Base-by-base conservation (phyloP, 2,797 vertebrate species). In the Myiotriccus ornatus region DNA sequence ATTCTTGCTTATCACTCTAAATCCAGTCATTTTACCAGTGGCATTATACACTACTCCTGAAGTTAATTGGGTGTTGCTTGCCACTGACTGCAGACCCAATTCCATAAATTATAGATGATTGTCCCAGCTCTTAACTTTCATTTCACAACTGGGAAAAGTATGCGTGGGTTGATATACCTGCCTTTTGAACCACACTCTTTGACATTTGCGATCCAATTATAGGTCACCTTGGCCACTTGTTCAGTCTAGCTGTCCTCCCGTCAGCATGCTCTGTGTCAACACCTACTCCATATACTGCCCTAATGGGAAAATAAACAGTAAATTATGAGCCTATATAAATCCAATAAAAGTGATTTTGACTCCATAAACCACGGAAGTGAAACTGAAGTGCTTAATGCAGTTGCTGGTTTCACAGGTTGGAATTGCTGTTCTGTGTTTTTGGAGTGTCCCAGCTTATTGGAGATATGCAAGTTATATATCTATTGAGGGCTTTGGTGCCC, bases 121-220 rank as follows among this genome's bases (percentile, higher is more conserved):
- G 55, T 65, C 27, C 24, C 34, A 41, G 19, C 35, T 65, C 68
- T 94, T 93, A 87, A 52, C 9, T 87, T 95, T 87, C 25, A 60
- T 93, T 85, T 92, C 69, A 56, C 53, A 87, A 69, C 70, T 77
- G 85, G 77, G 76, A 95, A 70, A 62, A 65, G 44, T 73, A 52
- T 41, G 34, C 53, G 75, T 83, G 74, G 22, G 69, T 79, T 95
- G 93, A 92, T 82, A 28, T 14, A 87, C 80, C 64, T 71, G 71
- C 49, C 69, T 89, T 80, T 63, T 59, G 82, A 91, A 37, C 76
- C 74, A 20, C 57, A 25, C 9, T 85, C 83, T 65, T 80, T 93
- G 92, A 93, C 92, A 85, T 95, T 96, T 94, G 91, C 47, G 64
- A 65, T 89, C 77, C 91, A 91, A 55, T 96, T 95, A 96, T 60